A percentile compares a stretch with the other conserved stretches of the same genome.
Conservation (phyloP, 2,113 vertebrate genomes). For the Solea solea region DNA sequence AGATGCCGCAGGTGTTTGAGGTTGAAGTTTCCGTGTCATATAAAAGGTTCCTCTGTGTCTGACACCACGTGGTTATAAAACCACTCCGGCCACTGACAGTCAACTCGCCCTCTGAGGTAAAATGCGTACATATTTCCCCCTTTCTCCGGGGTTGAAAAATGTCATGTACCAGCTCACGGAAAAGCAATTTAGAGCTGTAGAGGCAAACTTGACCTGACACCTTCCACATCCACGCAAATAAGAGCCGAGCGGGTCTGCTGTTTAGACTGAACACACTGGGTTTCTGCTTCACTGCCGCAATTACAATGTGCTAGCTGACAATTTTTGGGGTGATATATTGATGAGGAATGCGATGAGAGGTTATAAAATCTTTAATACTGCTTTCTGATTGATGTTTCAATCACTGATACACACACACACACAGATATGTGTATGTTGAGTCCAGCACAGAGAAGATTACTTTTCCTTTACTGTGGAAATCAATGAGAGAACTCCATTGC, state of each 20-base stretch:
- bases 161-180: conserved; percentile 50
- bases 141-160: conserved; percentile 51
- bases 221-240: conserved; percentile 15
- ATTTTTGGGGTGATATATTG: conserved; percentile 57
- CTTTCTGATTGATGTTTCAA: conserved; percentile 66
- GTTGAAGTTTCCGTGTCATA: not conserved
- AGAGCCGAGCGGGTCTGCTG: conserved; percentile 4
- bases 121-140: conserved; percentile 28
- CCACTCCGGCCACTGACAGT: conserved; percentile 39
- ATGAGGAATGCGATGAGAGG: conserved; percentile 14
- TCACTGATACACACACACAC: conserved; percentile 38
- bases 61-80: conserved; percentile 19
- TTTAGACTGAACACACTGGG: conserved; percentile 13
- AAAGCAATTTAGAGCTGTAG: conserved; percentile 57
- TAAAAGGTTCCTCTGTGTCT: conserved; percentile 40
- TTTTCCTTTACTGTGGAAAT: conserved; percentile 78
- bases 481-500: conserved; percentile 74
- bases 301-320: conserved; percentile 47
- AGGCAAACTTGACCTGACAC: conserved; percentile 47
- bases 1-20: not conserved
- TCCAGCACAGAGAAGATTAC: conserved; percentile 68
- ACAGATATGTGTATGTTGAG: conserved; percentile 13
- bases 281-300: conserved; percentile 41
- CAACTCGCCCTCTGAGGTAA: conserved; percentile 23
- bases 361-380: conserved; percentile 55